phyloP scores from a whole-genome alignment of 1,140 invertebrate genomes.

The Hylyphantes graminicola region DNA sequence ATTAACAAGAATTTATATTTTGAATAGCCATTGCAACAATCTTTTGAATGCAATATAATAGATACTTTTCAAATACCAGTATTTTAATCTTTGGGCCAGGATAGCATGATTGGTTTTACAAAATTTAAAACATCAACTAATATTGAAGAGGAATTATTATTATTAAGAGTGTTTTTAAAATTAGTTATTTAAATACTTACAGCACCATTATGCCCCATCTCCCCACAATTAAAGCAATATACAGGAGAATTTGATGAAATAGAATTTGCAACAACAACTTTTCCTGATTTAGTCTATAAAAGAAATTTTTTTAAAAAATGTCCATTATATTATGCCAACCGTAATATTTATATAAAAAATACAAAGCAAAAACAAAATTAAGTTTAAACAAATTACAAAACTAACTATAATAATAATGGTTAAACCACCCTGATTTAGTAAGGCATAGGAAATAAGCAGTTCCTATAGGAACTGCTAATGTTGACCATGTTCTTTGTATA shows the following conservation, averaged over 20 bases:
- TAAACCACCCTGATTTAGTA: not conserved
- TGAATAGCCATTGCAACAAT: too few species aligned
- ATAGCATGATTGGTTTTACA: too few species aligned
- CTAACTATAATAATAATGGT: not conserved
- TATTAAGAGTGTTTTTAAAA: too few species aligned
- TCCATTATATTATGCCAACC: too few species aligned
- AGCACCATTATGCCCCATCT: constrained; percentile 39
- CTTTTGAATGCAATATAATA: too few species aligned
- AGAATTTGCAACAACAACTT: not conserved
- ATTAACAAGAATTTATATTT: too few species aligned
- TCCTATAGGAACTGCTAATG: not conserved
- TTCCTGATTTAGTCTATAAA: constrained; percentile 10
- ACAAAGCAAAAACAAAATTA: not conserved
- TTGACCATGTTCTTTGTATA: not conserved
- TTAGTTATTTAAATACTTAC: constrained; percentile 39
- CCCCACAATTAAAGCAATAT: constrained; percentile 54
- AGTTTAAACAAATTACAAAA: not conserved
- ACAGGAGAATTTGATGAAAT: not conserved
- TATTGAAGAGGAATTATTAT: too few species aligned
- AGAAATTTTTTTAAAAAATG: not conserved
- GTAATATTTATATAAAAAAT: too few species aligned
- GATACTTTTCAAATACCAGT: too few species aligned
- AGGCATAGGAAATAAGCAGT: not conserved
- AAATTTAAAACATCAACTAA: too few species aligned
- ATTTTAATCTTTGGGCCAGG: too few species aligned